Base-by-base conservation (phyloP, 2,888 invertebrate genomes). In the Cepaea hortensis region DNA sequence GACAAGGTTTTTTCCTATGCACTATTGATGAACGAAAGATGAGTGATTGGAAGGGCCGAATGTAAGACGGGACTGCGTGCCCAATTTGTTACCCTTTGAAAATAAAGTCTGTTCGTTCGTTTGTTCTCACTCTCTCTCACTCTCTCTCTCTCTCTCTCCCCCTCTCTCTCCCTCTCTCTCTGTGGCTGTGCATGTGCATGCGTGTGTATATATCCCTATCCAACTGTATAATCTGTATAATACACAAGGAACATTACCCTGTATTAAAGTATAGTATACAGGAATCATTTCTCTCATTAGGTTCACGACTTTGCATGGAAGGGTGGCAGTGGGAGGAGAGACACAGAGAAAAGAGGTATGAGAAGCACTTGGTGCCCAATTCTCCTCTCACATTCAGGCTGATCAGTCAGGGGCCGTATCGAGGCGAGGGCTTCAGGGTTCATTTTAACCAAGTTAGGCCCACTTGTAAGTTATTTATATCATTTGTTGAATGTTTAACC, bases 311-410 rank as follows among this genome's bases (percentile, higher is more conserved):
- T 13, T 87, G 87, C 68, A 65, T 65, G 80, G 84, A 87, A 70
- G 87, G 77, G 2, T 87, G 87, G 87, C 76, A 81, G 48, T 87
- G 87, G 87, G 87, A 87, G 48, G 81, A 87, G 73, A 48, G 55
- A 20, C 87, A 87, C 23, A 23, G 72, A 75, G 75, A 80, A n/a
- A 84, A n/a, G n/a, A 20, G 68, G n/a, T 65, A 87, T 23, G 81
- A 84, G 68, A 84, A 84, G 68, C 35, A 80, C n/a, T 50, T 87
- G n/a, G 84, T 84, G 23, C n/a, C 65, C 55, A 84, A 72, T 46
- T 87, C 87, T 35, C 87, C 87, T 20, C 68, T 87, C 46, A 87
- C 83, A 9, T 81, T 87, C 65, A 70, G 87, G 35, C 76, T 87
- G 18, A 18, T 65, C 23, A 87, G 87, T 68, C 20, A 68, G 20